These are phyloP conservation scores for Cryptus viduatorius DNA, from an alignment of 2,888 invertebrate species.

Conservation along the genomic window DNA sequence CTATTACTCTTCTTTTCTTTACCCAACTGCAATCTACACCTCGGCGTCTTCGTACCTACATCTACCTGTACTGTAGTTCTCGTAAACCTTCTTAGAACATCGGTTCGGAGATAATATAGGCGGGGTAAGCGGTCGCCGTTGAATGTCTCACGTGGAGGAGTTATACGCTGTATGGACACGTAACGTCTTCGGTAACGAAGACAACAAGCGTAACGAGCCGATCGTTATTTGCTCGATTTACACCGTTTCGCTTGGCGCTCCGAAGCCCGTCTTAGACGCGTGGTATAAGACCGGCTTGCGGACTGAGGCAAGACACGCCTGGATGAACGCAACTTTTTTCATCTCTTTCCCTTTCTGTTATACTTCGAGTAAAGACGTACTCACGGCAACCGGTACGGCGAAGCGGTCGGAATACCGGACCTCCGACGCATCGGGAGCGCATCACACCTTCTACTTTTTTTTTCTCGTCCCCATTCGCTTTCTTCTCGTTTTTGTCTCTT, in stretches of 20 bases:
- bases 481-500: conserved; percentile 12
- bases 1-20: not conserved
- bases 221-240: conserved; percentile 78
- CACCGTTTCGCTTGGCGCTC: conserved; percentile 48
- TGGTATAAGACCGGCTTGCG: not conserved
- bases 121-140: not conserved
- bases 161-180: conserved; percentile 31
- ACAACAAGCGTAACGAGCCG: conserved; percentile 71
- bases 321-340: conserved; percentile 71
- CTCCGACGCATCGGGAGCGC: not conserved
- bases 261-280: conserved; percentile 26
- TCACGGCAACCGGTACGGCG: conserved; percentile 22
- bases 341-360: conserved; percentile 30
- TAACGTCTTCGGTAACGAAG: conserved; percentile 65
- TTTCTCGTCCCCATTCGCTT: conserved; percentile 50
- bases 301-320: conserved; percentile 59
- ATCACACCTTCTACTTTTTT: not conserved
- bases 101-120: conserved; percentile 3
- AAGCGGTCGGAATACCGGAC: not conserved
- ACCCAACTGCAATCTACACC: conserved; percentile 14
- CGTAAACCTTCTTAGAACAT: conserved; percentile 24
- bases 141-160: not conserved
- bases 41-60: not conserved
- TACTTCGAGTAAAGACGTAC: not conserved
- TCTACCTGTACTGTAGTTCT: conserved; percentile 8